A percentile compares a stretch with the other conserved stretches of the same genome.
These are phyloP conservation scores for Leptonema lineaticorne DNA, from an alignment of 1,140 invertebrate genomes.

Conservation along the genomic window DNA sequence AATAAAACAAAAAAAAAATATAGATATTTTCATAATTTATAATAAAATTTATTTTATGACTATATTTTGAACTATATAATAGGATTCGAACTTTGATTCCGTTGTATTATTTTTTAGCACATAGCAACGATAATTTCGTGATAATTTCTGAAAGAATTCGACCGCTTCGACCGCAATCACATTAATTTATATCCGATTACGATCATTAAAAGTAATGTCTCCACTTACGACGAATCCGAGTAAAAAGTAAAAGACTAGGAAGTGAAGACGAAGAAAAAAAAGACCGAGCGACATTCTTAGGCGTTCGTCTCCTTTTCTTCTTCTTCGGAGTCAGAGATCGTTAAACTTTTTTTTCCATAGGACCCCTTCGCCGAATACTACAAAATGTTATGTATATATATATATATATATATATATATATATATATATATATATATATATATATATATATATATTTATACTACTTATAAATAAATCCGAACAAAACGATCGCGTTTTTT, in stretches of 20 bases:
- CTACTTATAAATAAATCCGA: too few relatives aligned
- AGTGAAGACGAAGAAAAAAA: too few relatives aligned
- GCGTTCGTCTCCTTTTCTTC: too few relatives aligned
- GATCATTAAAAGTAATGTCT: constrained; percentile 5
- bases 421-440: background rate
- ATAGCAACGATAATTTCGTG: background rate
- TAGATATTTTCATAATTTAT: too few relatives aligned
- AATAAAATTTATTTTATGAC: too few relatives aligned
- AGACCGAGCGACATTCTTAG: constrained; percentile 2
- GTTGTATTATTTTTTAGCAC: background rate
- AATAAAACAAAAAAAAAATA: too few relatives aligned
- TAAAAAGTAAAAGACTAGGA: too few relatives aligned
- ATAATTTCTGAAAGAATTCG: too few relatives aligned
- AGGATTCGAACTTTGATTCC: too few relatives aligned
- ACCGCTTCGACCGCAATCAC: background rate
- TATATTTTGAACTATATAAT: too few relatives aligned
- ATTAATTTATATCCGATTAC: background rate
- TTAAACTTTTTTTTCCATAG: constrained; percentile 19
- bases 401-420: background rate
- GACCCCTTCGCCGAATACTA: constrained; percentile 2
- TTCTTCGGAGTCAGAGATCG: constrained; percentile 6
- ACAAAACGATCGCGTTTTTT: background rate
- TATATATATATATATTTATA: background rate
- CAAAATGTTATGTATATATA: background rate
- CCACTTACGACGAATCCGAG: too few relatives aligned